Evolutionary conservation across 2,113 vertebrate species (phyloP), one percentile per base, ranked within the genome.

Genomic region (Fukomys damarensis): DNA sequence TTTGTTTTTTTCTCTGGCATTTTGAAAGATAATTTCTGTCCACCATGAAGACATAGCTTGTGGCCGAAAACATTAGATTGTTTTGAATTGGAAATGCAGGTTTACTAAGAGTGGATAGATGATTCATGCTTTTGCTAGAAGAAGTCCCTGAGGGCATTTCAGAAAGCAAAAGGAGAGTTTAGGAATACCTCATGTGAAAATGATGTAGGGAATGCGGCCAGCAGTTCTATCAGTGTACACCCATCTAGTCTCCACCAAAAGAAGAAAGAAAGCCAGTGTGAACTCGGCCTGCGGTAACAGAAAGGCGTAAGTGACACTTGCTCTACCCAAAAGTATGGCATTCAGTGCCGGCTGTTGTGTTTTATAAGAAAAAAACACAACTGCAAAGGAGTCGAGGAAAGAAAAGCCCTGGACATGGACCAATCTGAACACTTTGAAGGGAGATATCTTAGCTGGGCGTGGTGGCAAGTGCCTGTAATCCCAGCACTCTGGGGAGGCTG

Each of bases 201-300:
- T 70, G 72, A 95, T 91, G 89, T 82, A 32, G 77, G 79, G 56
- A 90, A 88, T n/a, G 28, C 1, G 7, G 79, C 82, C 96, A 89
- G 88, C 9, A 63, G 46, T 79, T 87, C 5, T 19, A 63, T 74
- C 66, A 43, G 86, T 43, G 43, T 52, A 96, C 80, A 54, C 93
- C 94, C 93, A 89, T 58, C 80, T 11, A 81, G 49, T 94, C 89
- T 89, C 61, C n/a, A 89, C 70, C 10, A 76, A 79, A 68, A 94
- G 61, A 38, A 46, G 38, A 59, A 56, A 3, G n/a, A 32, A 13
- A 46, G 35, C 28, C 30, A 35, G 9, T 72, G 8, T 70, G 52
- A 20, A 54, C 35, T 35, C 43, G 66, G n/a, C 59, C 52, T 85
- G 28, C 13, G 43, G 85, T 90, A 32, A 91, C 6, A 88, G 89